Base-by-base conservation (phyloP, 2,113 vertebrate genomes). In the Cyprinus carpio region DNA sequence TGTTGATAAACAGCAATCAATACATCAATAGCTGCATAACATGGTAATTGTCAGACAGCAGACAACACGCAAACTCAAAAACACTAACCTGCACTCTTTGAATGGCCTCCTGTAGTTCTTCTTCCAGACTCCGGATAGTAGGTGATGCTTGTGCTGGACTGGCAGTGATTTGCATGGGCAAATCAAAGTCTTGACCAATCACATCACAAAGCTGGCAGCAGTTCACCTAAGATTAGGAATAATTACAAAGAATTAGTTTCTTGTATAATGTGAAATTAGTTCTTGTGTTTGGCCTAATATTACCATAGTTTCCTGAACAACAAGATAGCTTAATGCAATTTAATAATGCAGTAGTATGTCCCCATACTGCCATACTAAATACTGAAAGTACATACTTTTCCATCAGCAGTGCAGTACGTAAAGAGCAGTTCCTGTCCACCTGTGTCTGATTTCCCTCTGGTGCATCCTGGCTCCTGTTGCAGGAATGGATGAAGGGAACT, bases 91-190 rank as follows among this genome's bases (percentile, higher is more conserved):
- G 95, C 2, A 96, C 96, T 94, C 94, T 96, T 83, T 95, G 96
- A 82, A 97, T 97, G 3, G 96, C 97, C 87, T 97, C 96, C 89
- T 96, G 96, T 5, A 98, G 93, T 77, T 97, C 96, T 82, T 98
- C 96, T 86, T 98, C 96, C 87, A 97, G 93, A 80, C 95, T 97
- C 67, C 93, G 93, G 74, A 92, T 88, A 7, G 89, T 82, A 1
- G 93, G 89, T 37, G 90, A 88, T 6, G 91, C 91, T 86, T 94
- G 93, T 56, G 86, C 89, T 16, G 96, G 95, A 86, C 95, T 96
- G 11, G 95, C 95, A 43, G 96, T 96, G 87, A 96, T 96, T 92
- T 96, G 94, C 87, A 95, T 93, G 16, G 96, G 96, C 89, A 96
- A 91, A 89, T 96, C 95, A 85, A 95, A 95, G 88, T 96, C 95